These are phyloP conservation scores for Myotis brandtii DNA, from an alignment of 2,113 vertebrate genomes.

Conservation along the genomic window DNA sequence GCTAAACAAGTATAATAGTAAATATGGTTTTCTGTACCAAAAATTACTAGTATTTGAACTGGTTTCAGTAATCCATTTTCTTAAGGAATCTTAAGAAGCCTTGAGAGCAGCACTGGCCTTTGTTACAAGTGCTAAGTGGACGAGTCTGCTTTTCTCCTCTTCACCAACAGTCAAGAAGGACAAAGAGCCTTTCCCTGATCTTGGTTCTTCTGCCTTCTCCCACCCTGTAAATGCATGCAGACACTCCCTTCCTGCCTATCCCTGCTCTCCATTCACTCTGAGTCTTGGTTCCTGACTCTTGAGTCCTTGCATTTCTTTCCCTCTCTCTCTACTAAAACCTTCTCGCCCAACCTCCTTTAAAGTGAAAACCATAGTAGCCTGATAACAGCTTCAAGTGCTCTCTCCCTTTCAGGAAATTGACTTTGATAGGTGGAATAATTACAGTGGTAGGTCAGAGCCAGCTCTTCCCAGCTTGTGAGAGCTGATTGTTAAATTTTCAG, in stretches of 20 bases:
- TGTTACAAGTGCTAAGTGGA: background rate
- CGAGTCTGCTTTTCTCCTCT: background rate
- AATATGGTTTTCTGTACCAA: background rate
- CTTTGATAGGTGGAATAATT: background rate
- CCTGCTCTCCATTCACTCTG: background rate
- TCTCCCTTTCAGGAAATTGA: background rate
- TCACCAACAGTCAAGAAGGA: background rate
- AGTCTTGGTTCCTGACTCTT: background rate
- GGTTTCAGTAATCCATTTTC: background rate
- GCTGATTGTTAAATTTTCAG: background rate
- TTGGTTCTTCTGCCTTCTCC: background rate
- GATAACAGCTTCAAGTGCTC: background rate
- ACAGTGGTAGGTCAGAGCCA: background rate
- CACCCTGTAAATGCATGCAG: too few relatives aligned
- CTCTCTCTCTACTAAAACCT: background rate
- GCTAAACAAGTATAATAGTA: background rate
- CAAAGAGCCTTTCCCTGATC: background rate
- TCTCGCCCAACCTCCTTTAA: background rate
- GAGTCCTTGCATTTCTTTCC: background rate
- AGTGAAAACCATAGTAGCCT: background rate
- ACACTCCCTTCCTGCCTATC: accelerated
- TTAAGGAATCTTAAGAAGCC: background rate
- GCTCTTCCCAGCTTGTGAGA: background rate
- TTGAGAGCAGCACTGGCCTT: background rate
- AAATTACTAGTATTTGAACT: background rate